Evolutionary conservation across 2,888 invertebrate genomes (phyloP), one percentile per base, ranked within the genome.

Genomic region (Lithophane leautieri): DNA sequence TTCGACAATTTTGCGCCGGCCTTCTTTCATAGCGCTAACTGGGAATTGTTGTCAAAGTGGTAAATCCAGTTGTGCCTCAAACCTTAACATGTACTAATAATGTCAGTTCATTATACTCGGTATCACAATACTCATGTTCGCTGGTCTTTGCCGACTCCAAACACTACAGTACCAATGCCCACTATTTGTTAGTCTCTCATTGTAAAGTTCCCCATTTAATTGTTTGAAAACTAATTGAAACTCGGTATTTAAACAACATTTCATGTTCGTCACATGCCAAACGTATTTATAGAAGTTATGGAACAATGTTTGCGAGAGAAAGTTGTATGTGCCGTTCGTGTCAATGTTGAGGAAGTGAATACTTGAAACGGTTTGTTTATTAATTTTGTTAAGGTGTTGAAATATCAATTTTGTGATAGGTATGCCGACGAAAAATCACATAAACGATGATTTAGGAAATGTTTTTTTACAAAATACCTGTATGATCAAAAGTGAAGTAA

Each of bases 201-300:
- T 81, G 78, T 78, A 62, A 69, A 42, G 40, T 54, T 60, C 47
- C 61, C 70, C 40, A 67, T 76, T 56, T 71, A 73, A 71, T 82
- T 84, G 75, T 77, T 79, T 22, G 73, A 56, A 73, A 78, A 70
- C 52, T 66, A 74, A 79, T 83, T 85, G 72, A 85, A 82, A 78
- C 63, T 65, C 52, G 3, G 58, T 69, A 66, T 83, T 72, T 69
- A 65, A 73, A 71, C 83, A 69, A 56, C 65, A 69, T 65, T 70
- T 69, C 61, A 54, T 73, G 70, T 61, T 54, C 40, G 42, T 72
- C 63, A 66, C 52, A 71, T 68, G 25, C 14, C 52, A 50, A 73
- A 70, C 4, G 28, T 82, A 44, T 78, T 78, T 70, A 62, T 79
- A 70, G 72, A 68, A 70, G 62, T n/a, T 73, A 75, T 58, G 62